Base-by-base conservation (phyloP, 2,797 vertebrate species). In the Halcyon chelicuti region DNA sequence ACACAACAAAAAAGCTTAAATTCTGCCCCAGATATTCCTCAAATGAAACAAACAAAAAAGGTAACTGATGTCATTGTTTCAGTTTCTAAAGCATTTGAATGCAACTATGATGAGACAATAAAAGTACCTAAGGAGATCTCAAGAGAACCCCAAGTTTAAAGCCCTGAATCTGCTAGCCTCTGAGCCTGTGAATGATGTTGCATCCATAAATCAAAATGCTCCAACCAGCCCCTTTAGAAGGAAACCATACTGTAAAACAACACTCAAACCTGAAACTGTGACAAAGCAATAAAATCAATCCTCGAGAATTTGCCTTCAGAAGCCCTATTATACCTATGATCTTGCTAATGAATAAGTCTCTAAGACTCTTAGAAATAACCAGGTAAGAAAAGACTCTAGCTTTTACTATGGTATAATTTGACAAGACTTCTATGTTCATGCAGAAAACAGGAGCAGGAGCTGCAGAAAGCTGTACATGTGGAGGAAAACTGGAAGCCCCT, bases 1-100 rank as follows among this genome's bases (percentile, higher is more conserved):
- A 13, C 9, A 57, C 1, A 3, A 21, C 0, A 1, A 11, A 46
- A 63, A 44, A 81, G 11, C 13, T 7, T 39, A 7, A 78, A 55
- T 12, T 44, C 40, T 88, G 20, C 21, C 14, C 25, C 37, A 42
- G 15, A 47, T 75, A 55, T 46, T 75, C 29, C 8, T 76, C 1
- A 0, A 19, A 23, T 33, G 54, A 67, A 79, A 60, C n/a, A 18
- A 16, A 42, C 42, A 42, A 54, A 72, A 78, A 65, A 4, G 7
- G 52, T 60, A 52, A 57, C 42, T 15, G 14, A 14, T 76, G 22
- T 6, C 14, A 12, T 62, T 71, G 13, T 75, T 91, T 42, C 25
- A 19, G 26, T 75, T 92, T 83, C 46, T 85, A 28, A 93, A 82
- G 21, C 37, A 29, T 70, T 47, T 44, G 14, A 67, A 52, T 58